Evolutionary conservation across 2,888 invertebrate genomes (phyloP), one percentile per base, ranked within the genome.

Genomic region (Linhomoeus sp.): DNA sequence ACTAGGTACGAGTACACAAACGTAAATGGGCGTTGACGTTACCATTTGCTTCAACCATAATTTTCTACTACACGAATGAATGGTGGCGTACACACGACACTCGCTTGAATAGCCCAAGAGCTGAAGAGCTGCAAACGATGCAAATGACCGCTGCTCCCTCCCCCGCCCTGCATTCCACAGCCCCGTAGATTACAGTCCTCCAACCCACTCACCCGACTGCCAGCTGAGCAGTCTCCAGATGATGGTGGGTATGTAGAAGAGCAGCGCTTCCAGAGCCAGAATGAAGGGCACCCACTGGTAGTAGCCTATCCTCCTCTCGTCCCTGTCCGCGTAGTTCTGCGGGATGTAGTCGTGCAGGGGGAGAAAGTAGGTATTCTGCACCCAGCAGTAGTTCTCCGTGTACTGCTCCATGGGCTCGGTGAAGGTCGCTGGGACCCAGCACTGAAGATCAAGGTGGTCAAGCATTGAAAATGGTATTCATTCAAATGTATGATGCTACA

Each of bases 351-450:
- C 63, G 50, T 59, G 54, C 29, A 63, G 54, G 19, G 63, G 63
- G 36, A 63, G 52, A 40, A 63, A 63, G 52, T 63, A 63, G 37
- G 63, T 63, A 53, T 62, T 64, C 49, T 58, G 58, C 29, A 63
- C 63, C 60, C 63, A 63, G 50, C 63, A 63, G 52, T 62, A 63
- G 51, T 64, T 63, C 51, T 63, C 63, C 41, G 63, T 64, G 49
- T 63, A 63, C 53, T 63, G 63, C 17, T 45, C 39, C 38, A 24
- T 38, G 2, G 38, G 26, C 25, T 22, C 63, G 25, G 63, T 63
- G 53, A 63, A 63, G n/a, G 63, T 64, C 19, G 63, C 63, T 46
- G 63, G 63, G 23, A 63, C 63, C 63, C 63, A 63, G 46, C 63
- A 63, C 50, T 63, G 63, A 29, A 29, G n/a, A n/a, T n/a, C n/a